Evolutionary conservation across 2,113 vertebrate genomes (phyloP).

Genomic region (Trichechus manatus): DNA sequence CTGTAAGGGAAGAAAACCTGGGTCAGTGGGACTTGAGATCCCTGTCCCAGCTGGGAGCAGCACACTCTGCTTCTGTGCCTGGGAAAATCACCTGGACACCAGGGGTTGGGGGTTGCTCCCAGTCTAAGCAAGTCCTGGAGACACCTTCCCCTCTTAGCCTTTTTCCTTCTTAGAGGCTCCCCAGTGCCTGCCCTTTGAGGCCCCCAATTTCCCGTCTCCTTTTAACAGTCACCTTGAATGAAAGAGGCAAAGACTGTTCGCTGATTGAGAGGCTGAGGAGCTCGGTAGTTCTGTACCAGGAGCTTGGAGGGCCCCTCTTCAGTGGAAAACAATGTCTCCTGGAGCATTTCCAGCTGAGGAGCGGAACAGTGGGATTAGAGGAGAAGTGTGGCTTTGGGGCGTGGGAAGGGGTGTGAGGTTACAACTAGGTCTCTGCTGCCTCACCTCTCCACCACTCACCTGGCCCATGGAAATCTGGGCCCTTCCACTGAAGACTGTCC

Average conservation of each 20-base stretch:
- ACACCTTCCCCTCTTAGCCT: not conserved
- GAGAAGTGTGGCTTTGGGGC: not conserved
- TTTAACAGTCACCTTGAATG: constrained; percentile 75
- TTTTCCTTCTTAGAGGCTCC: not conserved
- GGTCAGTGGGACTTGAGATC: constrained; percentile 35
- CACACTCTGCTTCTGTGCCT: not conserved
- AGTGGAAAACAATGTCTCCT: constrained; percentile 80
- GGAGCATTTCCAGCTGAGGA: constrained; percentile 87
- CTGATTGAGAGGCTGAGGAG: constrained; percentile 83
- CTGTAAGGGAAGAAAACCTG: constrained; percentile 66
- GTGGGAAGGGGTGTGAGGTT: not conserved
- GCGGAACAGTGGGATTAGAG: not conserved
- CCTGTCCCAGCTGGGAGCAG: not conserved
- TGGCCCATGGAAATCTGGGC: constrained; percentile 91
- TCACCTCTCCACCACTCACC: constrained; percentile 82
- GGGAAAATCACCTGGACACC: not conserved
- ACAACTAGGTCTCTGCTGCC: rapidly evolving
- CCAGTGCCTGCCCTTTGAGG: not conserved
- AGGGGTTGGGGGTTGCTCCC: not conserved
- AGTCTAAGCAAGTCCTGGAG: not conserved
- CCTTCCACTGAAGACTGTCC: constrained; percentile 92
- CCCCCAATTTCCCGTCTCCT: not conserved
- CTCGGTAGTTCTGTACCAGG: constrained; percentile 85
- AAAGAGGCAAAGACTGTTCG: constrained; percentile 83
- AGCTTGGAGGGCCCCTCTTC: not conserved